Evolutionary conservation across 1,140 invertebrate genomes (phyloP).

Genomic region (Olivierus martensii): DNA sequence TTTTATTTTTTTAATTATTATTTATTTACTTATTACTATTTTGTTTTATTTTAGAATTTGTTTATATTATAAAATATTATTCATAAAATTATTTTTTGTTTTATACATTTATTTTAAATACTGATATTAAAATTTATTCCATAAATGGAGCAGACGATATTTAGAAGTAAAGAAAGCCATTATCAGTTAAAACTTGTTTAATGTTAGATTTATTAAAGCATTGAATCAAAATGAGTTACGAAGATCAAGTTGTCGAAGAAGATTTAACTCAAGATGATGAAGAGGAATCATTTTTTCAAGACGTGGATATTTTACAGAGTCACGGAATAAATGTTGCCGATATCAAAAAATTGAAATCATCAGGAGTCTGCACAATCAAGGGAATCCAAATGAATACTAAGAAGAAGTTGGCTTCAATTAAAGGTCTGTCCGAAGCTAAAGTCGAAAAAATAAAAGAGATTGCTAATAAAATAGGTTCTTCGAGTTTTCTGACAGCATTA

Average conservation of each 20-base stretch:
- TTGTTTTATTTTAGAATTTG: too few relatives aligned
- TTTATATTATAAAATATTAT: too few relatives aligned
- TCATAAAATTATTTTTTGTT: too few relatives aligned
- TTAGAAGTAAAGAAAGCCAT: too few relatives aligned
- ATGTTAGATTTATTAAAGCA: too few relatives aligned
- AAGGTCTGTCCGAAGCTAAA: slow-evolving; percentile 64
- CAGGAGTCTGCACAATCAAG: slow-evolving; percentile 64
- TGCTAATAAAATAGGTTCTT: slow-evolving; percentile 25
- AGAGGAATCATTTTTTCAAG: slow-evolving; percentile 36
- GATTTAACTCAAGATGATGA: background rate
- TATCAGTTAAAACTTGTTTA: too few relatives aligned
- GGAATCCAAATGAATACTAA: slow-evolving; percentile 66
- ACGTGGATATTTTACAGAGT: slow-evolving; percentile 37
- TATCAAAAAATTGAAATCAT: slow-evolving; percentile 59
- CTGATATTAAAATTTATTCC: too few relatives aligned
- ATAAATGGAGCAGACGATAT: too few relatives aligned
- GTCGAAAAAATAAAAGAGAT: slow-evolving; percentile 74
- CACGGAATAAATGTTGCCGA: slow-evolving; percentile 43
- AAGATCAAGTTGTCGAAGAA: background rate
- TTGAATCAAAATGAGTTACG: background rate
- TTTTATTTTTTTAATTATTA: too few relatives aligned
- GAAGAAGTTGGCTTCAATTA: slow-evolving; percentile 54
- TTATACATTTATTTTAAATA: too few relatives aligned
- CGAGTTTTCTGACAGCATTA: slow-evolving; percentile 52
- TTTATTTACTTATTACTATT: too few relatives aligned